A percentile compares a stretch with the other conserved stretches of the same genome.
Evolutionary conservation across 2,888 invertebrate species (phyloP).

Genomic region (Zygothrica quintamaculata): DNA sequence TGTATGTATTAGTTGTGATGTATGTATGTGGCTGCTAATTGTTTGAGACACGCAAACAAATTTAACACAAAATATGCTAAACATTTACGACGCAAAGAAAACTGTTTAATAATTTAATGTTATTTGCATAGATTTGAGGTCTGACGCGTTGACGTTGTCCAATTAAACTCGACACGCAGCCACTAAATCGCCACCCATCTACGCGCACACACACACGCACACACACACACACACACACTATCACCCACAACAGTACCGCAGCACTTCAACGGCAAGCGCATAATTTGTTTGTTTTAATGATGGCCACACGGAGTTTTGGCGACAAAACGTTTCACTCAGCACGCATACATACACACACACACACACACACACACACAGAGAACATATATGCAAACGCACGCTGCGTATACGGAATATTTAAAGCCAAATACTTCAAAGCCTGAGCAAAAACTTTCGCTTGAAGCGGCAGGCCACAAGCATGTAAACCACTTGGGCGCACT

Average conservation of each 20-base stretch:
- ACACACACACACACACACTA: background rate
- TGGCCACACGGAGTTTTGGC: slow-evolving; percentile 41
- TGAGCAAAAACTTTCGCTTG: slow-evolving; percentile 45
- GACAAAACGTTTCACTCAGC: slow-evolving; percentile 56
- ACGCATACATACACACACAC: slow-evolving; percentile 25
- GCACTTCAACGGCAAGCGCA: slow-evolving; percentile 44
- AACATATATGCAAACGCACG: slow-evolving; percentile 58
- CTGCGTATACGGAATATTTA: slow-evolving; percentile 12
- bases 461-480: slow-evolving; percentile 43
- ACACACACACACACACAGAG: slow-evolving; percentile 35
- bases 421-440: slow-evolving; percentile 34
- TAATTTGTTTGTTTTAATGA: slow-evolving; percentile 57
- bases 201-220: slow-evolving; percentile 1
- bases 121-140: slow-evolving; percentile 72
- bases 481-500: slow-evolving; percentile 73
- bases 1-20: slow-evolving; percentile 15
- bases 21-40: slow-evolving; percentile 65
- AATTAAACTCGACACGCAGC: slow-evolving; percentile 71
- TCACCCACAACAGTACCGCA: slow-evolving; percentile 10
- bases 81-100: slow-evolving; percentile 59
- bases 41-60: slow-evolving; percentile 80
- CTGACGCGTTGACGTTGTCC: slow-evolving; percentile 63
- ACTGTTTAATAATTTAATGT: slow-evolving; percentile 75
- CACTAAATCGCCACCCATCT: slow-evolving; percentile 32
- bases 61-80: slow-evolving; percentile 74